These are phyloP conservation scores for Drosophila gaucha DNA, from an alignment of 2,888 invertebrate species.

Conservation along the genomic window DNA sequence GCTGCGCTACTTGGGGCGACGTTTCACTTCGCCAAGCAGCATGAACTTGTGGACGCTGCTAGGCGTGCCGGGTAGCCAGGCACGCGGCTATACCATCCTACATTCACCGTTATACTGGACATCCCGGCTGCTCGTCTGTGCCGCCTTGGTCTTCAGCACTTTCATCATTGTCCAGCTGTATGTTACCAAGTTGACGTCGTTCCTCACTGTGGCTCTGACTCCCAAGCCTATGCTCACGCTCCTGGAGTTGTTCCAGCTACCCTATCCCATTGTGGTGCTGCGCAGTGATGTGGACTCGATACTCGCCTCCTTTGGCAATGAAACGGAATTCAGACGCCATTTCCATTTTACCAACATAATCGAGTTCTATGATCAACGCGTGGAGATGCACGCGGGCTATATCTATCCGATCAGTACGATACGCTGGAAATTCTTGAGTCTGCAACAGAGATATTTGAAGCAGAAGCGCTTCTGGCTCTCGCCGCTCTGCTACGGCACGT, in stretches of 20 bases:
- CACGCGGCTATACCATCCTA: background rate
- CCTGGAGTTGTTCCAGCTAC: conserved; percentile 30
- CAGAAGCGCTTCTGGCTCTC: conserved; percentile 66
- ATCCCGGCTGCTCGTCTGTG: background rate
- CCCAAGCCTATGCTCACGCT: conserved; percentile 13
- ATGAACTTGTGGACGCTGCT: conserved; percentile 37
- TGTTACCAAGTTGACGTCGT: conserved; percentile 51
- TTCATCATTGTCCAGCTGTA: conserved; percentile 48
- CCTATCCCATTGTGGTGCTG: conserved; percentile 44
- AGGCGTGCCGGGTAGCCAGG: conserved; percentile 45
- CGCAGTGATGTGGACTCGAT: conserved; percentile 41
- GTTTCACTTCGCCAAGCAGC: background rate
- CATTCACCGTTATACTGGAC: background rate
- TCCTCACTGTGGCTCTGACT: conserved; percentile 40
- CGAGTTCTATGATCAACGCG: conserved; percentile 38
- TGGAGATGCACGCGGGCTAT: conserved; percentile 37
- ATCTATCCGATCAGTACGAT: conserved; percentile 64
- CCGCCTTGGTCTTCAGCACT: conserved; percentile 27
- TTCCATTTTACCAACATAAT: conserved; percentile 18
- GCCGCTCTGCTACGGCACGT: conserved; percentile 61
- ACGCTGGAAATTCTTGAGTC: conserved; percentile 63
- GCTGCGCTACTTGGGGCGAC: conserved; percentile 6
- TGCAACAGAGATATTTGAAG: conserved; percentile 58
- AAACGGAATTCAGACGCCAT: conserved; percentile 20
- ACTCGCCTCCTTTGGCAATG: conserved; percentile 51